phyloP scores from a whole-genome alignment of 2,113 vertebrate genomes.

The Amphiprion ocellaris region DNA sequence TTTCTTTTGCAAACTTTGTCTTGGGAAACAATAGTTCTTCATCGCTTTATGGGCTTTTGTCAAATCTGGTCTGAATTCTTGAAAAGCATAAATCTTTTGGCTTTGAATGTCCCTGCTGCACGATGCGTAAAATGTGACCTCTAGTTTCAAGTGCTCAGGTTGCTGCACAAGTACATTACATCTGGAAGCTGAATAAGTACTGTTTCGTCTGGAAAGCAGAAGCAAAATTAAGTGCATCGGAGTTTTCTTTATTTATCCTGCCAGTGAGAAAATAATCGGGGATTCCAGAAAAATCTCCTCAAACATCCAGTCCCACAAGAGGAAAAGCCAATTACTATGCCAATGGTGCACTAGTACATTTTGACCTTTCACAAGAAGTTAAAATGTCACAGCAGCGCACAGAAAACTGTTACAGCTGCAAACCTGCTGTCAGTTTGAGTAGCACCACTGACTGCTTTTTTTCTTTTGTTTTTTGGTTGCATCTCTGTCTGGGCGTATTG shows the following conservation, averaged over 20 bases:
- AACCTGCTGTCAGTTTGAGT: conserved; percentile 40
- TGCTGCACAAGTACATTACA: conserved; percentile 26
- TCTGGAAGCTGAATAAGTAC: conserved; percentile 39
- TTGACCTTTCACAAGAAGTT: conserved; percentile 67
- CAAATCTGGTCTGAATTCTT: neutral
- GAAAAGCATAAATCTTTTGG: conserved; percentile 13
- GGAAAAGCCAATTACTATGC: conserved; percentile 46
- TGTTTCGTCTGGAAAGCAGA: conserved; percentile 18
- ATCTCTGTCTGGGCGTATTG: conserved; percentile 27
- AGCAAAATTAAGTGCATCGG: conserved; percentile 64
- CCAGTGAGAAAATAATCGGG: neutral
- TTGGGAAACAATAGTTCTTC: conserved; percentile 7
- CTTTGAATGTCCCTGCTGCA: conserved; percentile 15
- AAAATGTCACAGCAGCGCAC: conserved; percentile 64
- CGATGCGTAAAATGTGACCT: conserved; percentile 23
- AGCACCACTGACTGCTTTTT: conserved; percentile 1
- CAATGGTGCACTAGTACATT: conserved; percentile 12
- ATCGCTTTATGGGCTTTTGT: neutral
- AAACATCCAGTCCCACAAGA: conserved; percentile 6
- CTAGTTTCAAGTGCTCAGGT: conserved; percentile 69
- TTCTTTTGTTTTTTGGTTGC: conserved; percentile 37
- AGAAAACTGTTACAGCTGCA: conserved; percentile 40
- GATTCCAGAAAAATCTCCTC: conserved; percentile 14
- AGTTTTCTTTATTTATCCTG: neutral
- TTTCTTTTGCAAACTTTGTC: conserved; percentile 30